Percentiles rank a stretch among this genome's conserved stretches.
Conservation (phyloP, 1,140 invertebrate species). For the Centruroides sculpturatus region DNA sequence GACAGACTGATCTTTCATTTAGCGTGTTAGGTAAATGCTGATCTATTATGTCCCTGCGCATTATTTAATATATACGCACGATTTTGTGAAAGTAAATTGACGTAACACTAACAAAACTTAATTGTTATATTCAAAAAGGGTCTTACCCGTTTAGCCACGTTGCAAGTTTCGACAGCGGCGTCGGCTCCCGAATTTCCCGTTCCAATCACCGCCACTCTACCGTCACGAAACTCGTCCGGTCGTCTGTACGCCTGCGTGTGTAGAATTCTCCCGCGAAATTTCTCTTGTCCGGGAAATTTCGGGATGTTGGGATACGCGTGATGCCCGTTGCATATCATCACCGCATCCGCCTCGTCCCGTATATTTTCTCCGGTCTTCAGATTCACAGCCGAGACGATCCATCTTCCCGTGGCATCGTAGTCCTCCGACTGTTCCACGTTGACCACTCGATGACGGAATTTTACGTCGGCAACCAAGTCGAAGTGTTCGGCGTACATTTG, state of each 20-base stretch:
- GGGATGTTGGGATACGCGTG: conserved; percentile 6
- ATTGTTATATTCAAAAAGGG: no score
- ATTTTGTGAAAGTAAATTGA: no score
- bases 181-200: no score
- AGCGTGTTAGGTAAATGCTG: conserved; percentile 7
- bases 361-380: conserved; percentile 7
- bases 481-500: conserved; percentile 29
- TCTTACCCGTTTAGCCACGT: no score
- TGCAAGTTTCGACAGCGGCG: no score
- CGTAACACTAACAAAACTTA: no score
- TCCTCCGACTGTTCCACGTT: conserved; percentile 15
- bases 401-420: conserved; percentile 27
- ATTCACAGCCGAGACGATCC: conserved; percentile 23
- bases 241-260: conserved; percentile 22
- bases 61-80: no score
- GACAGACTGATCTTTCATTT: no score
- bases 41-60: no score
- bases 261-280: conserved; percentile 31
- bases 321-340: conserved; percentile 29
- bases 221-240: no score
- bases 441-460: conserved; percentile 21
- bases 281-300: conserved; percentile 20
- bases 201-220: no score
- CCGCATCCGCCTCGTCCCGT: conserved; percentile 23
- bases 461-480: conserved; percentile 25